Evolutionary conservation across 2,888 invertebrate species (phyloP).

Genomic region (Drosophila affinis): DNA sequence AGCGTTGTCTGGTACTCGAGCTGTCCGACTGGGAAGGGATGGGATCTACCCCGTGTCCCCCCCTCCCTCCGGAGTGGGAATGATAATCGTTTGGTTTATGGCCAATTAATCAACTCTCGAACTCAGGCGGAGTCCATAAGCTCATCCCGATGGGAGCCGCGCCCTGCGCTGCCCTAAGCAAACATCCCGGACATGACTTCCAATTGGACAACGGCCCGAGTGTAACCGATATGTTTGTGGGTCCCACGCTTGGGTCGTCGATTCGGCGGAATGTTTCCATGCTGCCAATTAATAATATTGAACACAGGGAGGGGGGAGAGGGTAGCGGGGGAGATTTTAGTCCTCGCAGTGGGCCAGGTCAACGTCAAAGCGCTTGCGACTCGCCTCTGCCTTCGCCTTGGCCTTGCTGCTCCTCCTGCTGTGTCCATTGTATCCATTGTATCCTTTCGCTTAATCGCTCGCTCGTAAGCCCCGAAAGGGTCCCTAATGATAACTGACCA

Average conservation of each 20-base stretch:
- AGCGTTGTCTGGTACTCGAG: constrained; percentile 8
- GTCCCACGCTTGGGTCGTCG: constrained; percentile 34
- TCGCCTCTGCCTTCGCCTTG: constrained; percentile 26
- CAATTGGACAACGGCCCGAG: constrained; percentile 39
- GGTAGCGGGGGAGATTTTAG: neutral
- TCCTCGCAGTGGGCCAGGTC: constrained; percentile 21
- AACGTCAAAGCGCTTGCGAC: constrained; percentile 56
- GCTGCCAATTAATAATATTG: constrained; percentile 74
- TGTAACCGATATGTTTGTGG: constrained; percentile 60
- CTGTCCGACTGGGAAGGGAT: neutral
- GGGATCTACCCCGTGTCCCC: constrained; percentile 2
- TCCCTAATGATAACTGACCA: constrained; percentile 79
- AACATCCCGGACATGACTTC: constrained; percentile 49
- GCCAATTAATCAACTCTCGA: constrained; percentile 66
- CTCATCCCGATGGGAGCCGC: constrained; percentile 36
- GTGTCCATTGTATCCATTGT: neutral
- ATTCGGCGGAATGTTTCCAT: constrained; percentile 38
- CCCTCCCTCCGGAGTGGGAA: constrained; percentile 24
- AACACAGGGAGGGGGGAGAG: constrained; percentile 22
- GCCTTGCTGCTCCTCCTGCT: constrained; percentile 14
- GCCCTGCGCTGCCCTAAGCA: constrained; percentile 20
- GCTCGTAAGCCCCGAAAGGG: constrained; percentile 63
- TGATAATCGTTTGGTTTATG: constrained; percentile 70
- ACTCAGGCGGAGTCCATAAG: constrained; percentile 7
- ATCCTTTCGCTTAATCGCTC: constrained; percentile 65